Evolutionary conservation across 2,797 vertebrate genomes (phyloP), one percentile per base, ranked within the genome.

Genomic region (Streptopelia turtur): DNA sequence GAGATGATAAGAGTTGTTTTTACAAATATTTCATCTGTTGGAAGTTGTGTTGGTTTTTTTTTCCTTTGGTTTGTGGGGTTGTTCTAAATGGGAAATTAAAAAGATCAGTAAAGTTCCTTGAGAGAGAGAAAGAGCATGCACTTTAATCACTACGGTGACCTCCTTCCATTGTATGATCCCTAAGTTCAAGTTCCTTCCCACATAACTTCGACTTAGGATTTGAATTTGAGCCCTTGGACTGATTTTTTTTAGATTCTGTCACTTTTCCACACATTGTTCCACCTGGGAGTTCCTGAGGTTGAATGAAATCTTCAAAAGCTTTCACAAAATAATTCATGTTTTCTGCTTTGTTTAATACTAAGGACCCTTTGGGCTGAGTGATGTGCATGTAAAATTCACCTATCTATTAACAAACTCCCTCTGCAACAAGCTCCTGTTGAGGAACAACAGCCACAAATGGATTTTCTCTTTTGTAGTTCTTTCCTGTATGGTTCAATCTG

Each of bases 51-150:
- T 87, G 25, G 2, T 11, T 14, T 4, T 2, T 28, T 61, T 47
- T 63, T 55, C 41, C 41, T 43, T 45, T 20, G 43, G 18, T 45
- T 45, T 45, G 43, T 20, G 43, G 43, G 18, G 17, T 37, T 52
- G 18, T 10, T 75, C 33, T 90, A 45, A 84, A 57, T 28, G 84
- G 71, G 83, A 93, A 96, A 91, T 84, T 53, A 76, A 82, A 86
- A 81, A 64, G 45, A 52, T 94, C 33, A 56, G 25, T 71, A 6
- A 75, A 75, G 25, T 25, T 95, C 13, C 66, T 86, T 8, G 8
- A 9, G n/a, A 86, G 49, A 72, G 57, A 72, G 27, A 2, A 4
- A 61, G 16, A 39, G 55, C 10, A 81, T 89, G 47, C 68, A 25
- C 28, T 87, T 93, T 60, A 80, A 35, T 84, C 35, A 22, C 75